Percentiles rank a stretch among this genome's conserved stretches.
phyloP scores from a whole-genome alignment of 1,140 invertebrate genomes.

The Elysia chlorotica region DNA sequence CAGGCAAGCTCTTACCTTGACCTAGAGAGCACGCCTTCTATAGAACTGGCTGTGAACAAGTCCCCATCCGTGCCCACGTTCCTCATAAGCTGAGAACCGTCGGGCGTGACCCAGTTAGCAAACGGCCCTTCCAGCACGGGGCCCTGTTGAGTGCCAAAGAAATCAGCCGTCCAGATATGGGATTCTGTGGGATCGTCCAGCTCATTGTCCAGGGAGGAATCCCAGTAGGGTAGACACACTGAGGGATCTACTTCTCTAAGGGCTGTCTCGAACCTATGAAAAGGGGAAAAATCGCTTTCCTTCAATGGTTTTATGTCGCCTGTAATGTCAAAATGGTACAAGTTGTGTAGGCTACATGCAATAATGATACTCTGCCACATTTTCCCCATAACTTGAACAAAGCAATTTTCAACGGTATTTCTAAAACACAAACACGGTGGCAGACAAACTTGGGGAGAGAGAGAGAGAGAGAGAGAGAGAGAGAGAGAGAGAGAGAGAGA shows the following conservation, averaged over 20 bases:
- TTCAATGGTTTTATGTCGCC: no score
- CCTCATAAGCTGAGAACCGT: slow-evolving; percentile 29
- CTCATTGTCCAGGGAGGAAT: slow-evolving; percentile 54
- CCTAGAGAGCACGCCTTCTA: slow-evolving; percentile 19
- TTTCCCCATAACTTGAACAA: no score
- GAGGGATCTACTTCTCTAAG: slow-evolving; percentile 34
- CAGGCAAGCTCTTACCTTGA: no score
- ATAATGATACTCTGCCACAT: no score
- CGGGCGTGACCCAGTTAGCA: slow-evolving; percentile 34
- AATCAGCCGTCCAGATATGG: slow-evolving; percentile 53
- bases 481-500: no score
- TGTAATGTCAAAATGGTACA: no score
- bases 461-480: no score
- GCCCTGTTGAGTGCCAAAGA: slow-evolving; percentile 60
- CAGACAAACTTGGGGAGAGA: no score
- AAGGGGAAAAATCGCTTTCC: slow-evolving; percentile 1
- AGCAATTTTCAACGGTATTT: no score
- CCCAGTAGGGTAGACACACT: slow-evolving; percentile 61
- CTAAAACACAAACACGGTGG: no score
- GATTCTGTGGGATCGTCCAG: slow-evolving; percentile 55
- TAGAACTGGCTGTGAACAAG: background rate
- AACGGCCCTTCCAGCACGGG: slow-evolving; percentile 59
- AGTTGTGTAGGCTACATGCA: no score
- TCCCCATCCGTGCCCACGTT: slow-evolving; percentile 21
- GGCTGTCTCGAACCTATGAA: slow-evolving; percentile 43